A percentile compares a stretch with the other conserved stretches of the same genome.
Conservation (phyloP, 1,140 invertebrate species). For the Neuroterus valhalla region DNA sequence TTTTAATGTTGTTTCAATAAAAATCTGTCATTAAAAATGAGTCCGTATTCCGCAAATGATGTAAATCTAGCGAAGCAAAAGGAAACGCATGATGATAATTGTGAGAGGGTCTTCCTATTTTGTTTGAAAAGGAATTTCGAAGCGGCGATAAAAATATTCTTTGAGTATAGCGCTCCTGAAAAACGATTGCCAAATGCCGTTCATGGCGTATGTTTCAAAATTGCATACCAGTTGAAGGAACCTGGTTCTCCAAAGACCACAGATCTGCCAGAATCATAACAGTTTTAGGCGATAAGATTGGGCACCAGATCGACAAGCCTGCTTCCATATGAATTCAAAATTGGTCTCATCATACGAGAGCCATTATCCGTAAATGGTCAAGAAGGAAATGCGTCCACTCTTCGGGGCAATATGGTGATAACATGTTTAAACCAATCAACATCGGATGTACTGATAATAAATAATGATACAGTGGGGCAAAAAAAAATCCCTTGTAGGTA, state of each 20-base stretch:
- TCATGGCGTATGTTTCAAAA: too few relatives aligned
- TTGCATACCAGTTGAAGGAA: too few relatives aligned
- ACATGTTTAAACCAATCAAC: neutral
- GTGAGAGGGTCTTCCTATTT: neutral
- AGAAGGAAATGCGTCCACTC: neutral
- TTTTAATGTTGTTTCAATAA: too few relatives aligned
- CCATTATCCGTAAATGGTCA: neutral
- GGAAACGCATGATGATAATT: neutral
- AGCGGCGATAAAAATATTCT: neutral
- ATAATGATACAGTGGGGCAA: too few relatives aligned
- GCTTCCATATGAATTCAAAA: neutral
- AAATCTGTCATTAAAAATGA: too few relatives aligned
- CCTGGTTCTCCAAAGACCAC: too few relatives aligned
- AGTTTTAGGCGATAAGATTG: neutral
- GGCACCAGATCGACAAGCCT: neutral
- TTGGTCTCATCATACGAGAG: neutral
- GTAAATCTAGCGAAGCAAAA: too few relatives aligned
- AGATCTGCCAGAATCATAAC: conserved; percentile 1
- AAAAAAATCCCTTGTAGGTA: too few relatives aligned
- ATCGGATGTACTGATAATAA: too few relatives aligned
- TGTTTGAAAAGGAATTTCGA: neutral
- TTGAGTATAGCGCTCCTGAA: neutral
- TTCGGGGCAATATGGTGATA: neutral
- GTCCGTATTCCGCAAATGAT: too few relatives aligned
- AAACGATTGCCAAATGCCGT: conserved; percentile 15